Conservation (phyloP, 1,140 invertebrate genomes). For the Dryas iulia region DNA sequence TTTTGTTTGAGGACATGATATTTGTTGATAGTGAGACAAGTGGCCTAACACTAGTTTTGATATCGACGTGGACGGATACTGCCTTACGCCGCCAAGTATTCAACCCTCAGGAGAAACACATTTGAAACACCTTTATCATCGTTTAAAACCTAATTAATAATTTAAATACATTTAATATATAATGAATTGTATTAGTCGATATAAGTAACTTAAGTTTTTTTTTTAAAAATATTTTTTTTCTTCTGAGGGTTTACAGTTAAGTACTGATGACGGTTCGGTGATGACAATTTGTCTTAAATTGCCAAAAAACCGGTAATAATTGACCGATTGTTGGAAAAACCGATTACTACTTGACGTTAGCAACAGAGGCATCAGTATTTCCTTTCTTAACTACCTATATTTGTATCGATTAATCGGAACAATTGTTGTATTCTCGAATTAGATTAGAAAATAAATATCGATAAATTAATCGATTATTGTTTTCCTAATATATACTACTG, state of each 20-base stretch:
- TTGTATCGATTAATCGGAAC: background rate
- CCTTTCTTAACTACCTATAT: background rate
- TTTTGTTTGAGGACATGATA: constrained; percentile 48
- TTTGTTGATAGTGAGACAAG: constrained; percentile 53
- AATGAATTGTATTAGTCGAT: background rate
- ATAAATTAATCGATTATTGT: background rate
- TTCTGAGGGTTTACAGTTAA: background rate
- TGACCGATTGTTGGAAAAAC: background rate
- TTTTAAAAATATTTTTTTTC: background rate
- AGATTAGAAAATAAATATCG: background rate
- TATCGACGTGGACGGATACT: constrained; percentile 35
- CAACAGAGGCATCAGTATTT: background rate
- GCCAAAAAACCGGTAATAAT: too few relatives aligned
- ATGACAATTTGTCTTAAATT: background rate
- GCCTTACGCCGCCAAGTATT: constrained; percentile 23
- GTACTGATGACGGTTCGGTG: background rate
- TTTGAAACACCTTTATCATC: background rate
- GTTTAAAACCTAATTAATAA: background rate
- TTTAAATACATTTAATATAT: background rate
- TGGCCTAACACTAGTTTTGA: constrained; percentile 57
- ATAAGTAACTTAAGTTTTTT: background rate
- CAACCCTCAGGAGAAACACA: background rate
- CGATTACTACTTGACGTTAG: background rate
- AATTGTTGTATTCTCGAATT: background rate
- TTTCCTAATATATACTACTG: too few relatives aligned